Evolutionary conservation across 1,140 invertebrate genomes (phyloP), one percentile per base, ranked within the genome.

Genomic region (Phenacoccus solenopsis): DNA sequence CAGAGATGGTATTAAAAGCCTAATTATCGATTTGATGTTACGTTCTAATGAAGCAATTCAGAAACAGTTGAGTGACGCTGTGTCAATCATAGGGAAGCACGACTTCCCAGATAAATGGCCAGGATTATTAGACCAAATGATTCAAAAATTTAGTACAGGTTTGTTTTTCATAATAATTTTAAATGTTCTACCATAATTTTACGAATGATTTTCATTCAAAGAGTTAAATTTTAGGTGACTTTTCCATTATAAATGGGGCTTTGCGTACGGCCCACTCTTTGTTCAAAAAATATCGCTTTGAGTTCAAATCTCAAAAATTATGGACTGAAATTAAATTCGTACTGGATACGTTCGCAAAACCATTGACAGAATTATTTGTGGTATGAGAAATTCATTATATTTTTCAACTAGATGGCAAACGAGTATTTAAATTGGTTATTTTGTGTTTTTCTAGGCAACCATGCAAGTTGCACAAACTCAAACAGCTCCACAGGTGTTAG

Each of bases 261-360:
- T 81, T 99, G 1, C 86, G 93, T 74, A 98, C 96, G 1, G 94
- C 92, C 0, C 94, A 98, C 81, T 98, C 95, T 0, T 81, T 99
- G 9, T 98, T 98, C 80, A 94, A 96, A 80, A 86, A 93, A 76
- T 99, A 98, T 80, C 84, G 94, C 68, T 93, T 90, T 78, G 95
- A 98, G 80, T 96, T 96, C 76, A 96, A 98, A 81, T 96, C 94
- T 5, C 88, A 98, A 77, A 82, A 86, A 72, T 81, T 99, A 0
- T 99, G 96, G 96, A 86, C 86, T 69, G 96, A 98, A 82, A 98
- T 99, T 68, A 97, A 97, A 81, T 93, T 93, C 83, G 96, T 98
- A 0, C 79, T 98, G 57, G 92, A 95, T 35, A 89, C 90, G 73
- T 94, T 98, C 84, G 93, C 95, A 0, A 86, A 91, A 76, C 93